These are phyloP conservation scores for Carassius auratus DNA, from an alignment of 2,113 vertebrate genomes.

Conservation along the genomic window DNA sequence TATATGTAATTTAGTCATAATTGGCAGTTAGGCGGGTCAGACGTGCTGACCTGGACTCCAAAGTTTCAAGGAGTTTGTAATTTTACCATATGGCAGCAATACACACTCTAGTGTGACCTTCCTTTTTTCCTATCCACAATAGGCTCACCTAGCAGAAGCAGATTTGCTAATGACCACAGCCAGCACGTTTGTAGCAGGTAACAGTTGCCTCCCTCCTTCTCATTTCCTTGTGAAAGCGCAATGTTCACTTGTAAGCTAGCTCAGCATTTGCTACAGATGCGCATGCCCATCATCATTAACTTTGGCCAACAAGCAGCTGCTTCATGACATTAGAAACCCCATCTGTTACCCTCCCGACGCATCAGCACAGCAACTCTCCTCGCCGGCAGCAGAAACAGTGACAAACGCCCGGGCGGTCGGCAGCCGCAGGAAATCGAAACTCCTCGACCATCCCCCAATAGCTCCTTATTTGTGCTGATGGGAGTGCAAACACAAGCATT, in stretches of 20 bases:
- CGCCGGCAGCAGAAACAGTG: slow-evolving; percentile 37
- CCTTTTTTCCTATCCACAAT: not conserved
- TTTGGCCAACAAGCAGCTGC: slow-evolving; percentile 55
- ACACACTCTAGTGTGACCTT: slow-evolving; percentile 18
- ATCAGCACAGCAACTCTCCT: slow-evolving; percentile 34
- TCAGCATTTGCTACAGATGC: slow-evolving; percentile 52
- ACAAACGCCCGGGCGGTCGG: slow-evolving; percentile 34
- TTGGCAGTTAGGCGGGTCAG: not conserved
- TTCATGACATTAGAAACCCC: slow-evolving; percentile 53
- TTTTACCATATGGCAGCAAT: not conserved
- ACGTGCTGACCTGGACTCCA: not conserved
- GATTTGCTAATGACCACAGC: slow-evolving; percentile 28
- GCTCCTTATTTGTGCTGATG: slow-evolving; percentile 55
- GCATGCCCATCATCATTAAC: slow-evolving; percentile 56
- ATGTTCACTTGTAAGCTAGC: slow-evolving; percentile 29
- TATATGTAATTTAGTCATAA: not conserved
- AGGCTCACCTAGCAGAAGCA: not conserved
- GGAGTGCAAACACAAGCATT: slow-evolving; percentile 48
- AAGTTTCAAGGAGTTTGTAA: slow-evolving; percentile 2
- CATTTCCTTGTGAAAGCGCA: slow-evolving; percentile 20
- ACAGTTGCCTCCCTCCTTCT: slow-evolving; percentile 17
- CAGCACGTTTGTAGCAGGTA: not conserved
- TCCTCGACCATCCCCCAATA: slow-evolving; percentile 42
- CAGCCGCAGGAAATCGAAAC: slow-evolving; percentile 47
- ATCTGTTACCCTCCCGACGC: slow-evolving; percentile 55